Conservation (phyloP, 92 coral and sea anemone genomes). For the Palythoa caribaeorum region DNA sequence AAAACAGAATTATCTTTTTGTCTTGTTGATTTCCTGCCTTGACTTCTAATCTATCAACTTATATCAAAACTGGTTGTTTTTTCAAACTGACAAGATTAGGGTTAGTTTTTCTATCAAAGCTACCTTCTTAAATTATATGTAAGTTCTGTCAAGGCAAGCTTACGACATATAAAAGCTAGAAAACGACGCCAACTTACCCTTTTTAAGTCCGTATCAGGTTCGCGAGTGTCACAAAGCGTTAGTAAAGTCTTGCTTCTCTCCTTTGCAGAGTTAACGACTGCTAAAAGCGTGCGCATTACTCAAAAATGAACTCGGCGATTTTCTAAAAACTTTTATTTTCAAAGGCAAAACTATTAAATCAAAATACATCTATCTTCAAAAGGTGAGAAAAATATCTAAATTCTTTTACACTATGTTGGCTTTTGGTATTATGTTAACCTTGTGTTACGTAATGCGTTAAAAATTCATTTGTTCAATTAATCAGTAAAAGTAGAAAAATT, state of each 20-base stretch:
- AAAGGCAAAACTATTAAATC: not conserved
- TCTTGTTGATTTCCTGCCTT: not conserved
- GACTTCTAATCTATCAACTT: not conserved
- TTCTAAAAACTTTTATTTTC: not conserved
- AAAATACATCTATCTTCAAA: constrained; percentile 5
- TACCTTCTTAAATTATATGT: not conserved
- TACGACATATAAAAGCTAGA: no score
- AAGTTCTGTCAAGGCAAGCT: no score
- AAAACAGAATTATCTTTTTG: constrained; percentile 17
- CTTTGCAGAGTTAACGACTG: not conserved
- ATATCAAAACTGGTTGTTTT: not conserved
- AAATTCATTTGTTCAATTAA: not conserved
- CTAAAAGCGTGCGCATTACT: not conserved
- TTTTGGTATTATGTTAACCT: not conserved
- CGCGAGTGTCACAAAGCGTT: not conserved
- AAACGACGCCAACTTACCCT: no score
- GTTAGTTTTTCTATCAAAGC: not conserved
- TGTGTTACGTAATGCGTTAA: not conserved
- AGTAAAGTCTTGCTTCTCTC: not conserved
- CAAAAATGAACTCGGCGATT: not conserved
- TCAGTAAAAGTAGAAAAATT: not conserved
- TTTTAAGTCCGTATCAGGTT: not conserved
- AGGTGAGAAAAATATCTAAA: not conserved
- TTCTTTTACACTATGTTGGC: not conserved
- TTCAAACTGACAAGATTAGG: not conserved